phyloP scores from a whole-genome alignment of 2,797 vertebrate genomes.

The Anguilla marmorata region DNA sequence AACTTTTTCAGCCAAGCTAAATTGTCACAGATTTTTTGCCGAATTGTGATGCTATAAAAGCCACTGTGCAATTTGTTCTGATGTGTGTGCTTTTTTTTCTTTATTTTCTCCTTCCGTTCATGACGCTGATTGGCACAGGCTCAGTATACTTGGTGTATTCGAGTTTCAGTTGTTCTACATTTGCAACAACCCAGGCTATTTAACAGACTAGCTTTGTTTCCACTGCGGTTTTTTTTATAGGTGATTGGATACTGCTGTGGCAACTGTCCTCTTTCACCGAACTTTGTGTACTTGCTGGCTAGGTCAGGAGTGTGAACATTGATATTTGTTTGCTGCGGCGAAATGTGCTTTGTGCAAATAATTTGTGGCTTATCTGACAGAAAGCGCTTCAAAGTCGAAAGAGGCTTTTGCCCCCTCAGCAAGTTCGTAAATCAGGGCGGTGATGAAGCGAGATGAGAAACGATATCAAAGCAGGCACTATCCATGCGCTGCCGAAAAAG shows the following conservation, averaged over 20 bases:
- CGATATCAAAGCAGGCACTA: not conserved
- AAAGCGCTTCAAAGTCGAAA: not conserved
- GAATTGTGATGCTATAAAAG: not conserved
- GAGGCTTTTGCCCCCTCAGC: not conserved
- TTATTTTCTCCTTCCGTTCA: not conserved
- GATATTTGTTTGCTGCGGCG: not conserved
- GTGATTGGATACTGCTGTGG: not conserved
- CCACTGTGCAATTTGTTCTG: not conserved
- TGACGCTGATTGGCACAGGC: not conserved
- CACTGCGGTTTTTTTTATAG: not conserved
- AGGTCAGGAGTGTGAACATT: not conserved
- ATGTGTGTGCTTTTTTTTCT: not conserved
- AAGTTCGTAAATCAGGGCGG: constrained; percentile 1
- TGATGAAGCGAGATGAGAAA: constrained; percentile 4
- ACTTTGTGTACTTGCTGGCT: not conserved
- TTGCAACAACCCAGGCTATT: not conserved
- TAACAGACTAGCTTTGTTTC: not conserved
- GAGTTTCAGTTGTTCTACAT: not conserved
- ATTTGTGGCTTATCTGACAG: constrained; percentile 19
- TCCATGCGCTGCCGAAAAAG: not conserved
- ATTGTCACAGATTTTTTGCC: not conserved
- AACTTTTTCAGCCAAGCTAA: not conserved
- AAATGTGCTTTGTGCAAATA: constrained; percentile 6
- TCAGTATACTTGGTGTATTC: not conserved
- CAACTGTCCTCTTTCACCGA: not conserved